These are phyloP conservation scores for Lophotis ruficrista DNA, from an alignment of 2,113 vertebrate species.

Conservation along the genomic window DNA sequence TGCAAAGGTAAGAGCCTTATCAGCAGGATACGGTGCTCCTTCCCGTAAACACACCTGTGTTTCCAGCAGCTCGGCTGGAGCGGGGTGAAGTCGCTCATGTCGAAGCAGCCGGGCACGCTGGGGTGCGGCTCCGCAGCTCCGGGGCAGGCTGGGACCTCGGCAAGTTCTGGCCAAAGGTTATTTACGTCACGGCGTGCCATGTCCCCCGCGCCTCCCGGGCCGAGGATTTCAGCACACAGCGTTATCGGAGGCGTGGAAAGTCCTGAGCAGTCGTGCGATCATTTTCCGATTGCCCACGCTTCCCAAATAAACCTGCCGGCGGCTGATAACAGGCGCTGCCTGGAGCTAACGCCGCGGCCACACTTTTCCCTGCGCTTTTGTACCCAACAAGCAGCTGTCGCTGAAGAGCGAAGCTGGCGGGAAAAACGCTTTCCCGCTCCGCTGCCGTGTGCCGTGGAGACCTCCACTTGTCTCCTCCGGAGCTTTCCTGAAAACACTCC, in stretches of 20 bases:
- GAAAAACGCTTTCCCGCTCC: rapidly evolving
- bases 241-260: neutral
- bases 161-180: neutral
- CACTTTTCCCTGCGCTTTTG: rapidly evolving
- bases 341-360: rapidly evolving
- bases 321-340: neutral
- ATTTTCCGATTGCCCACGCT: neutral
- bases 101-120: rapidly evolving
- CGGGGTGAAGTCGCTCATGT: rapidly evolving
- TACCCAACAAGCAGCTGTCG: rapidly evolving
- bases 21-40: neutral
- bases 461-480: no score
- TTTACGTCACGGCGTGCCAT: rapidly evolving
- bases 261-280: rapidly evolving
- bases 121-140: neutral
- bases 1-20: slow-evolving; percentile 3
- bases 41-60: neutral
- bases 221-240: neutral
- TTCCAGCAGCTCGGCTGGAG: neutral
- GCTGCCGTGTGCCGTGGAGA: rapidly evolving
- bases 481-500: neutral
- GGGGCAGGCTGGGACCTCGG: rapidly evolving
- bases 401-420: rapidly evolving
- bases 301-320: neutral
- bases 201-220: rapidly evolving